Conservation (phyloP, 2,888 invertebrate genomes). For the Xiphydria camelus region DNA sequence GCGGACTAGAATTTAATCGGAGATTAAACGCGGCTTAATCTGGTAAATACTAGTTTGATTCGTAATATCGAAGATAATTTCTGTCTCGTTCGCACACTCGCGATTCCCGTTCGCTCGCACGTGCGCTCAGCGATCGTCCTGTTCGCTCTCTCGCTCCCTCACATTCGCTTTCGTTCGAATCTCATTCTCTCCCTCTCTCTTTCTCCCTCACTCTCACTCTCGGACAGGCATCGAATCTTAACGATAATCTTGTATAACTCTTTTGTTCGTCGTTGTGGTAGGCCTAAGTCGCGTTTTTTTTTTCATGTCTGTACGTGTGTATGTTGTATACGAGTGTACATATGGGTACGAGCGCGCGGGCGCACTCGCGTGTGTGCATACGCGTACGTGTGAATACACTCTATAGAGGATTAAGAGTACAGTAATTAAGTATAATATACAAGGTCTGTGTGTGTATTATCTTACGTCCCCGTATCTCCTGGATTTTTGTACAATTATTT, state of each 20-base stretch:
- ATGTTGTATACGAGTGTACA: too few relatives aligned
- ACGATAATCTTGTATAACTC: not conserved
- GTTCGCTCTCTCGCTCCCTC: not conserved
- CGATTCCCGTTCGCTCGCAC: constrained; percentile 6
- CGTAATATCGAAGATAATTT: constrained; percentile 47
- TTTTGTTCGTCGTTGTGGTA: constrained; percentile 11
- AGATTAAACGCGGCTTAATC: constrained; percentile 54
- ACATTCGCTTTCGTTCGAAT: not conserved
- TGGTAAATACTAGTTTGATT: constrained; percentile 56
- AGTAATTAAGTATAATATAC: constrained; percentile 51
- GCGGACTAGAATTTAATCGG: constrained; percentile 56
- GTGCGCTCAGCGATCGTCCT: constrained; percentile 6
- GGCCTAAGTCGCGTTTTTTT: constrained; percentile 6
- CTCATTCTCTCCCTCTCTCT: not conserved
- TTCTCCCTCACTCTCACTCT: not conserved
- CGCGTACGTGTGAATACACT: not conserved
- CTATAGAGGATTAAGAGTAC: constrained; percentile 48
- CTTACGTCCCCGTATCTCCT: not conserved
- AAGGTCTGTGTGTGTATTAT: constrained; percentile 18
- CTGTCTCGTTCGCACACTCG: constrained; percentile 16
- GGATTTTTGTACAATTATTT: constrained; percentile 31
- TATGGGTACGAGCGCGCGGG: too few relatives aligned
- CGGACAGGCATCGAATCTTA: not conserved
- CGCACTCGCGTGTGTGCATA: too few relatives aligned
- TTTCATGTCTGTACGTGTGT: too few relatives aligned